Base-by-base conservation (phyloP, 2,113 vertebrate genomes). In the Psittacula cyanocephala region DNA sequence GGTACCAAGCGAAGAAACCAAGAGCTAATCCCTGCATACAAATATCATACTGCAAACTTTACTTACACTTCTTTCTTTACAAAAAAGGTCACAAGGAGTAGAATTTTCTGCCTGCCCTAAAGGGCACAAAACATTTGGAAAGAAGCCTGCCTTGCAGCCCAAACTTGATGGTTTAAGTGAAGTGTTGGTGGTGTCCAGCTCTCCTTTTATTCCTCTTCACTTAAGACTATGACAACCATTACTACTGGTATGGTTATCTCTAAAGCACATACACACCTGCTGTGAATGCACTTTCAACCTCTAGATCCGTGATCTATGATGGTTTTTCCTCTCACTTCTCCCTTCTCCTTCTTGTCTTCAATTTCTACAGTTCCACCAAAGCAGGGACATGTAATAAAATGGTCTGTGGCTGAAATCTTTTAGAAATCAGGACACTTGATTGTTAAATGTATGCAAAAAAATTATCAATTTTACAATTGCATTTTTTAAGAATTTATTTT, bases 11-110 rank as follows among this genome's bases (percentile, higher is more conserved):
- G 75, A 95, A 95, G 89, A 92, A 96, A 95, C 65, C 43, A 92
- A 84, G 65, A 96, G 60, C 91, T 95, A 95, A 96, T 86, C 91
- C 55, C 86, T 83, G 83, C 92, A 96, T 93, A 95, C 89, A 92
- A 91, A 95, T 91, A 81, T 50, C 80, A 68, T 47, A 82, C 52
- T 86, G 89, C 89, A 95, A 95, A 91, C 81, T 93, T 95, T 87
- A 92, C 69, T 84, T 81, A 52, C 13, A 43, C 5, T 17, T 72
- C 37, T 68, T 94, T 94, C 71, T 39, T 53, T 4, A 1, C 9
- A 41, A 52, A 49, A 75, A 90, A 90, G 86, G 83, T 95, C 81
- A 76, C 33, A 76, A 86, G 55, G 74, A 88, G 75, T 68, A 84
- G 69, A 87, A 87, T 92, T 93, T 94, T 80, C 28, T 78, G 27